Evolutionary conservation across 2,113 vertebrate genomes (phyloP).

Genomic region (Chionis minor): DNA sequence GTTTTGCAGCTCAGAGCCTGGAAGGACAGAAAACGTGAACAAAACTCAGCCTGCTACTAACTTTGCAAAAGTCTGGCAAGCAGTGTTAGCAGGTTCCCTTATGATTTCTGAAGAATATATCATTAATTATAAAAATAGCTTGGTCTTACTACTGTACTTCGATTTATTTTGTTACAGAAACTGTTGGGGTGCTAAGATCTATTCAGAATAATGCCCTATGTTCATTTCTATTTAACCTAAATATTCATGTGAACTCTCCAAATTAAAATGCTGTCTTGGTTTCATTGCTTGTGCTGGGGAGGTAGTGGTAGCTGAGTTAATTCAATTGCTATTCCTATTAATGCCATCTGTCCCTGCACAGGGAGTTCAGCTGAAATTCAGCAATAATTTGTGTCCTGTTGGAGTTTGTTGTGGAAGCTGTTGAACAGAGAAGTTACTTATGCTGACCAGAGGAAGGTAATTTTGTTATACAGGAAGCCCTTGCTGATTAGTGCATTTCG

Average conservation of each 20-base stretch:
- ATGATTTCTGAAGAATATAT: background rate
- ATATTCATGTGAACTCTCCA: background rate
- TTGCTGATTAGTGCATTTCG: background rate
- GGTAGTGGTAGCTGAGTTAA: background rate
- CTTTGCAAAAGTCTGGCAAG: background rate
- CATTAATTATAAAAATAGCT: background rate
- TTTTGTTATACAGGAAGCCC: background rate
- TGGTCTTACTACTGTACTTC: background rate
- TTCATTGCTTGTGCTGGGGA: background rate
- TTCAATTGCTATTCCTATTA: background rate
- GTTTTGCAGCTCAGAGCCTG: background rate
- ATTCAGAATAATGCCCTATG: background rate
- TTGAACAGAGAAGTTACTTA: background rate
- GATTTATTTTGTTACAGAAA: background rate
- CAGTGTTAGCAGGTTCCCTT: background rate
- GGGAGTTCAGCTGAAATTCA: background rate
- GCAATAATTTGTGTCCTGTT: background rate
- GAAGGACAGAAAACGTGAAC: background rate
- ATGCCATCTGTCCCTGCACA: background rate
- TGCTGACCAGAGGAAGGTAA: rapidly evolving
- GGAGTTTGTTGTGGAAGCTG: background rate
- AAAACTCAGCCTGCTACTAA: background rate
- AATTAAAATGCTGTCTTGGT: background rate
- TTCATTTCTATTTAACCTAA: background rate
- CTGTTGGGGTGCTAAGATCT: background rate